Conservation (phyloP, 2,797 vertebrate species). For the Rhynchonycteris naso region DNA sequence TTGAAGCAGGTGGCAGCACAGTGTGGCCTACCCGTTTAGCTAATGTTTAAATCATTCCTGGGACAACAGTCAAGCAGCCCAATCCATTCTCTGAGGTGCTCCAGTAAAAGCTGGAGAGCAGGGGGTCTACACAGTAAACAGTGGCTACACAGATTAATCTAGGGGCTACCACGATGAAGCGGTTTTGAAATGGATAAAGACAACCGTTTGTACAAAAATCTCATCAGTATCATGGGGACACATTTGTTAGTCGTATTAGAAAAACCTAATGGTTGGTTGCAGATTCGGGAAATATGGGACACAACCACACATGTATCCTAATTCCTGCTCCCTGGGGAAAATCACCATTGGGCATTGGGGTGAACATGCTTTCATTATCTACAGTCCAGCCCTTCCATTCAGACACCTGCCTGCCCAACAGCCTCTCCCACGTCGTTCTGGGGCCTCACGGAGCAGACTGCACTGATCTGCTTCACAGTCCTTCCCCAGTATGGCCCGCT, state of each 20-base stretch:
- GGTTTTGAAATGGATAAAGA: neutral
- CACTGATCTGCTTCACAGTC: neutral
- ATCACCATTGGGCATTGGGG: accelerated
- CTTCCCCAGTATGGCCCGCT: neutral
- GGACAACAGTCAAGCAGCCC: neutral
- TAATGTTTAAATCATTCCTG: neutral
- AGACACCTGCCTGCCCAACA: accelerated
- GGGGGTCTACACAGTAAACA: neutral
- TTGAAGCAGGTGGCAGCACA: neutral
- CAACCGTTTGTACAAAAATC: neutral
- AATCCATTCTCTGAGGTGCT: neutral
- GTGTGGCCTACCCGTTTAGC: constrained; percentile 6
- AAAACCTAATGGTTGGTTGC: neutral
- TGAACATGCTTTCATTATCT: accelerated
- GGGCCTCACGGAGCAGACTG: accelerated
- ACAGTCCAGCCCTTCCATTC: neutral
- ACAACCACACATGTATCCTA: neutral
- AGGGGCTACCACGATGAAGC: neutral
- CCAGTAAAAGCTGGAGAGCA: neutral
- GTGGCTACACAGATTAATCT: neutral
- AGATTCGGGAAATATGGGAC: neutral
- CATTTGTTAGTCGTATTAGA: neutral
- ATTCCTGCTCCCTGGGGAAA: neutral
- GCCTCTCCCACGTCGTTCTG: accelerated
- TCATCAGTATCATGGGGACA: neutral